phyloP scores from a whole-genome alignment of 1,140 invertebrate genomes.

The Neomicropteryx cornuta region DNA sequence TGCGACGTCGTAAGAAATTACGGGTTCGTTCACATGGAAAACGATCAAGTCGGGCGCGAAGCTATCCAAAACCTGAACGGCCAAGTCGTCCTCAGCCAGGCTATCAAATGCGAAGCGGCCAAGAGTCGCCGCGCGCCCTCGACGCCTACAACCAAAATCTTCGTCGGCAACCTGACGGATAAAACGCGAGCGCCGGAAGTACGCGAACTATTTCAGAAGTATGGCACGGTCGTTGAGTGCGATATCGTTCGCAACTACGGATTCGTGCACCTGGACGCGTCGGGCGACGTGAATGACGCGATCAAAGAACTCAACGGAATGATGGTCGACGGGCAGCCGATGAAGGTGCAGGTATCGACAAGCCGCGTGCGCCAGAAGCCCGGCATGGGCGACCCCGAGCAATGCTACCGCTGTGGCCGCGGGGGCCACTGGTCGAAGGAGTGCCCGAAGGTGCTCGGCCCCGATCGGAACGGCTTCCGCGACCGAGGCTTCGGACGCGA shows the following conservation, averaged over 20 bases:
- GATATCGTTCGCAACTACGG: slow-evolving; percentile 88
- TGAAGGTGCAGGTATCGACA: slow-evolving; percentile 84
- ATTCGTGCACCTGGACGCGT: slow-evolving; percentile 79
- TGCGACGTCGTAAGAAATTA: slow-evolving; percentile 95
- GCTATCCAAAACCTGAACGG: slow-evolving; percentile 89
- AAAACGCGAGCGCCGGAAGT: slow-evolving; percentile 81
- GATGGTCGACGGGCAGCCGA: slow-evolving; percentile 73
- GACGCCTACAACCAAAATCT: slow-evolving; percentile 80
- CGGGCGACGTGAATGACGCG: slow-evolving; percentile 71
- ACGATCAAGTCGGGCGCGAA: slow-evolving; percentile 79
- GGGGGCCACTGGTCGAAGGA: slow-evolving; percentile 93
- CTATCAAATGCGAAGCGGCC: slow-evolving; percentile 85
- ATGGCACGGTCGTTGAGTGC: slow-evolving; percentile 79
- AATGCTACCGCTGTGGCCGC: slow-evolving; percentile 87
- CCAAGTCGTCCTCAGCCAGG: slow-evolving; percentile 72
- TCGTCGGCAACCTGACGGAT: slow-evolving; percentile 82
- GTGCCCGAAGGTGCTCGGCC: slow-evolving; percentile 67
- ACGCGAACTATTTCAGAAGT: slow-evolving; percentile 76
- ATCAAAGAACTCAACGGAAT: slow-evolving; percentile 79
- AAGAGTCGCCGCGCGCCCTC: slow-evolving; percentile 74
- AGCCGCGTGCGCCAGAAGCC: slow-evolving; percentile 84
- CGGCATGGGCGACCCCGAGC: slow-evolving; percentile 90
- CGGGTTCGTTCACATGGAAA: slow-evolving; percentile 96
- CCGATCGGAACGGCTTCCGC: slow-evolving; percentile 66
- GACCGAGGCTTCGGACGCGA: slow-evolving; percentile 74